These are phyloP conservation scores for Microtus montanus DNA, from an alignment of 2,113 vertebrate genomes.

Conservation along the genomic window DNA sequence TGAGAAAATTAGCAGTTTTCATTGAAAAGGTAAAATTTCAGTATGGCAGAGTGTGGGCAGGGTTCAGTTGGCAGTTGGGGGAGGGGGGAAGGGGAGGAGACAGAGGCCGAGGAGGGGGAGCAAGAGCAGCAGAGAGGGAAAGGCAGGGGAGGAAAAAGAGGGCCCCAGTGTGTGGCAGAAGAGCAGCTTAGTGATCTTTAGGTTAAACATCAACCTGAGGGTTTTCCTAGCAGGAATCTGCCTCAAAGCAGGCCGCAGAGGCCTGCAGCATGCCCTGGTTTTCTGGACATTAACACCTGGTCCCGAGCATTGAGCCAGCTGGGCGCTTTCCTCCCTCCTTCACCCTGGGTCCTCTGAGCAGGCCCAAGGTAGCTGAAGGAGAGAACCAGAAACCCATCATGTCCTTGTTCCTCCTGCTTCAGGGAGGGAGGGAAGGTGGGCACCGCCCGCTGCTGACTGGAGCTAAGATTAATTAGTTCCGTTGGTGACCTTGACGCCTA, in stretches of 20 bases:
- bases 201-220: constrained; percentile 51
- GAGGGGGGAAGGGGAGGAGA: neutral
- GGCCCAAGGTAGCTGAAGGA: neutral
- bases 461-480: constrained; percentile 61
- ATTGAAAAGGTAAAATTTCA: constrained; percentile 26
- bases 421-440: constrained; percentile 38
- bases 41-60: neutral
- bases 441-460: neutral
- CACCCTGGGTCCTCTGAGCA: constrained; percentile 6
- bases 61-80: neutral
- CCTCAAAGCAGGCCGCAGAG: neutral
- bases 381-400: constrained; percentile 1
- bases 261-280: neutral
- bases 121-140: no score
- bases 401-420: constrained; percentile 9
- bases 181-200: neutral
- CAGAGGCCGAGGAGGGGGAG: no score
- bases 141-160: no score
- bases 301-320: neutral
- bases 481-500: constrained; percentile 56
- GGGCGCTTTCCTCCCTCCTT: neutral
- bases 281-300: neutral
- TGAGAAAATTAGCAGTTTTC: constrained; percentile 36
- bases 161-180: neutral
- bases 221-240: constrained; percentile 10